Evolutionary conservation across 2,888 invertebrate species (phyloP).

Genomic region (Stictocephala bisonia): DNA sequence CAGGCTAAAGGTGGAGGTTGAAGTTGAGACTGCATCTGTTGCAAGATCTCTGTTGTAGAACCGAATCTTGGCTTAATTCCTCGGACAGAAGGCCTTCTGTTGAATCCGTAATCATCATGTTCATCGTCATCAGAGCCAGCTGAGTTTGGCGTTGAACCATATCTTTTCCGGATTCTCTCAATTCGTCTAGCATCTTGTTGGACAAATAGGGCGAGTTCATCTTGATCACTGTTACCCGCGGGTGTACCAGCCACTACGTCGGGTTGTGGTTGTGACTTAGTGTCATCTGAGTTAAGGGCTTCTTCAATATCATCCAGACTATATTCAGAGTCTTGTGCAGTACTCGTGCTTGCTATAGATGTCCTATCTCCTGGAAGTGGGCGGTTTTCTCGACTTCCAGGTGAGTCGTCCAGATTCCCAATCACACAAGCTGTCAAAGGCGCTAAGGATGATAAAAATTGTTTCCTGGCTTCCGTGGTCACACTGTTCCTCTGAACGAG

Average conservation of each 20-base stretch:
- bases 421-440: conserved; percentile 80
- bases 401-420: conserved; percentile 51
- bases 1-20: conserved; percentile 58
- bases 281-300: conserved; percentile 66
- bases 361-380: conserved; percentile 51
- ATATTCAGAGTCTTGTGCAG: conserved; percentile 70
- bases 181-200: conserved; percentile 86
- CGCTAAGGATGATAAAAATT: conserved; percentile 82
- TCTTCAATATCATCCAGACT: conserved; percentile 75
- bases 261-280: conserved; percentile 65
- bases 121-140: conserved; percentile 73
- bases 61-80: conserved; percentile 90
- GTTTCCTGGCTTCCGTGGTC: conserved; percentile 76
- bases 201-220: conserved; percentile 86
- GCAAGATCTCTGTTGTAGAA: conserved; percentile 81
- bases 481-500: conserved; percentile 63
- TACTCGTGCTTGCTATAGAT: conserved; percentile 51
- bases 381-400: conserved; percentile 44
- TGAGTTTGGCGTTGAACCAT: conserved; percentile 68
- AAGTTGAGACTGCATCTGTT: conserved; percentile 73
- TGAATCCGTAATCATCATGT: conserved; percentile 91
- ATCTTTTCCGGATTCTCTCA: conserved; percentile 82
- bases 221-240: conserved; percentile 62
- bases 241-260: conserved; percentile 85
- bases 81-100: conserved; percentile 87